Evolutionary conservation across 2,888 invertebrate genomes (phyloP), one percentile per base, ranked within the genome.

Genomic region (Acanthosoma haemorrhoidale): DNA sequence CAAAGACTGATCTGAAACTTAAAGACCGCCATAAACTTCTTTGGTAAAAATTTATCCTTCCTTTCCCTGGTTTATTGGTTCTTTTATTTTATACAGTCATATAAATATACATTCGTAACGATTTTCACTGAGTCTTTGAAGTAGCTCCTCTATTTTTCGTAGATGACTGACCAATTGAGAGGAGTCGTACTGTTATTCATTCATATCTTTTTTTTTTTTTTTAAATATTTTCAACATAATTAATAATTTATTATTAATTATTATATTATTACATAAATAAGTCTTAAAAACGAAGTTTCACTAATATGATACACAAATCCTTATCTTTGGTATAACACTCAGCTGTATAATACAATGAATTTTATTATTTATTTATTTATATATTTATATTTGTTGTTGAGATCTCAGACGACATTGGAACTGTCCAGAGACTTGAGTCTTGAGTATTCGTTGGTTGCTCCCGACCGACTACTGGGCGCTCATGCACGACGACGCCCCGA

Each of bases 401-500:
- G 64, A 64, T 64, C 64, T 63, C 38, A 36, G 57, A 66, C 39
- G n/a, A 57, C 57, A 18, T 13, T 57, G 25, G 18, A 61, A 13
- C 31, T 34, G 34, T 60, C 60, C 31, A 60, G 32, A 31, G 31
- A 31, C 31, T 58, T 67, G 69, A 69, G 71, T 71, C 71, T 71
- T 68, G 59, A 71, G 69, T 58, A 71, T 71, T 71, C 71, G 71
- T 71, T 71, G 57, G 57, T 57, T 9, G 8, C 25, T 25, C 57
- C 25, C 8, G 25, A 4, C 11, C 18, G 72, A 25, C 64, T 64
- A 79, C 77, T 87, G 87, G 72, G 84, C 83, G 78, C 87, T 87
- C 73, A 86, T 83, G 79, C 87, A 87, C 72, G 76, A 75, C 34
- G 87, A 88, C 78, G 87, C 87, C 75, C 88, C 88, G 73, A 87